Evolutionary conservation across 1,140 invertebrate species (phyloP), one percentile per base, ranked within the genome.

Genomic region (Pentalonia nigronervosa): DNA sequence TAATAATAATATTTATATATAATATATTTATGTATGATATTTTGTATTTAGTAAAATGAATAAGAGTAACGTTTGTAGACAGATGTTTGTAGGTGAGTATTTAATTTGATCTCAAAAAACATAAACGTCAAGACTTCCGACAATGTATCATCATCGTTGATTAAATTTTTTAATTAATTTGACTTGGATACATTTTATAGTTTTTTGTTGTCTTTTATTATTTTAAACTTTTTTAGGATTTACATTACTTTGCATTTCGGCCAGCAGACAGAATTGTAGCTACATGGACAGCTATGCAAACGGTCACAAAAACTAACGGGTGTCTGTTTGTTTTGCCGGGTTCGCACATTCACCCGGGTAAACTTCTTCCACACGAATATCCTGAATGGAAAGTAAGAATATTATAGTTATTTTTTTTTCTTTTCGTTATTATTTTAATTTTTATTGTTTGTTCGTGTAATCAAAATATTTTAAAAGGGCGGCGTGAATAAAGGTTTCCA

Each of bases 241-340:
- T 98, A 30, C 97, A 98, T 94, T 99, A 98, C 95, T 99, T 99
- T 95, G 98, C 98, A 14, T 98, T 98, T 95, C 96, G 98, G 81
- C 97, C 97, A 0, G 97, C 97, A 0, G 96, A 98, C 94, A 95
- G 95, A 94, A 98, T 99, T 94, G 97, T 98, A 0, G 98, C 97
- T 93, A 95, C 97, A 0, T 99, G 98, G 98, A 99, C 98, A 23
- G 98, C 98, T 0, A 97, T 99, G 95, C 97, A 99, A 95, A 96
- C 95, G 50, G 97, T 98, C 8, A 96, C 96, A 53, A 94, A 95
- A 30, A 95, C 97, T 30, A 99, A 99, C 95, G 98, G 98, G 4
- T 98, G 98, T 95, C 96, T 99, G 8, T 97, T 97, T 94, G 97
- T 98, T 9, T 94, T 98, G 25, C 98, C 98, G 25, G 97, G 98